Evolutionary conservation across 1,140 invertebrate species (phyloP), one percentile per base, ranked within the genome.

Genomic region (Tigriopus japonicus): DNA sequence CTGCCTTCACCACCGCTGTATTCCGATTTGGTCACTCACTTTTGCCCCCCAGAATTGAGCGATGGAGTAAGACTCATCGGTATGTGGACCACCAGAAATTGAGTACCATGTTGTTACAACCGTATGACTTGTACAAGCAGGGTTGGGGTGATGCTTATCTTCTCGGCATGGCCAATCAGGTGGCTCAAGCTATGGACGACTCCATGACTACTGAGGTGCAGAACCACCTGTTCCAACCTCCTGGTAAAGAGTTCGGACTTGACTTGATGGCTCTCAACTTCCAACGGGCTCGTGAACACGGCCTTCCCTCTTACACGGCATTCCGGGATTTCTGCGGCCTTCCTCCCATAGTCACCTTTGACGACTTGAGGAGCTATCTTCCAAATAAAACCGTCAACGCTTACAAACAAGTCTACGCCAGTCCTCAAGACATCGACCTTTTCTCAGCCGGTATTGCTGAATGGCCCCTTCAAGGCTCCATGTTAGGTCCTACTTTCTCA

Each of bases 131-230:
- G 45, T 94, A 92, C 71, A 77, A 87, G 66, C 86, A 87, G 19
- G 89, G 89, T 24, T 84, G 89, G 23, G 73, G 91, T 1, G 89
- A 94, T 67, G 86, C 90, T 71, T 93, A 91, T 68, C 79, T 92
- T 13, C 87, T 92, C 84, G 88, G 88, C 41, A 70, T 93, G 41
- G 84, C 88, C 55, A 93, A 94, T 70, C 88, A 94, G 76, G 85
- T 91, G 15, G 87, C 88, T 6, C 87, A 92, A 73, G 87, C 88
- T 66, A 91, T 93, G 86, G 89, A 94, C 67, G 86, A 91, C 68
- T 87, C 87, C 0, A 86, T 94, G 62, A 91, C 88, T 60, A 49
- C 52, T 23, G 62, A 71, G 67, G 65, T 72, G 12, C 71, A 71
- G n/a, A 72, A 73, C 62, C 72, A 72, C 61, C 62, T 73, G 17